Conservation (phyloP, 2,797 vertebrate species). For the Myiothlypis chrysogaster region DNA sequence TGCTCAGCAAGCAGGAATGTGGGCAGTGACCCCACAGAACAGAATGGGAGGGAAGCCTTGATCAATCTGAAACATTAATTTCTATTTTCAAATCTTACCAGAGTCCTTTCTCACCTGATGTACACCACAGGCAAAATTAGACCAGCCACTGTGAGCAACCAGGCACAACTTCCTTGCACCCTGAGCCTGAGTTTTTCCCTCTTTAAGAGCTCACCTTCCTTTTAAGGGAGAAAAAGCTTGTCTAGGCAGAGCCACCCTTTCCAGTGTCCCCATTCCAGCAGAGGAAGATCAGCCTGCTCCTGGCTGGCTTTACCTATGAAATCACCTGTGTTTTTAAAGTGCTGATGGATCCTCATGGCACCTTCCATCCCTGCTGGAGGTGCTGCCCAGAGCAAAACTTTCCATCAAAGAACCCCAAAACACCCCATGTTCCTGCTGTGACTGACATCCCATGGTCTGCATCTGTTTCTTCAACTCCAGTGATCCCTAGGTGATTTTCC, state of each 20-base stretch:
- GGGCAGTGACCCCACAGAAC: background rate
- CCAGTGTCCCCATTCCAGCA: background rate
- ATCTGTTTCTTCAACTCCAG: background rate
- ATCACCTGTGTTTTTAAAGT: background rate
- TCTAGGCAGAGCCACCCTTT: background rate
- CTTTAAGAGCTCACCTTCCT: background rate
- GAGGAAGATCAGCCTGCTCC: background rate
- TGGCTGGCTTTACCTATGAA: background rate
- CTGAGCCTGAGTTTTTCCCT: background rate
- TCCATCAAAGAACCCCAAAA: background rate
- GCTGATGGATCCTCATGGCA: background rate
- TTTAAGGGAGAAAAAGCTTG: background rate
- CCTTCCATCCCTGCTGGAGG: background rate
- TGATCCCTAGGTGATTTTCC: background rate
- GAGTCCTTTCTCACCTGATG: background rate
- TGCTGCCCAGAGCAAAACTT: background rate
- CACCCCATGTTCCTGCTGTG: fast-evolving
- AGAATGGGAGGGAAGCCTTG: background rate
- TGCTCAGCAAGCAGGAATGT: background rate
- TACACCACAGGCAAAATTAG: background rate
- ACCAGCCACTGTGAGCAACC: background rate
- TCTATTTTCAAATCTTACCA: background rate
- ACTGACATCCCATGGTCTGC: background rate
- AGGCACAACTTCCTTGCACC: background rate
- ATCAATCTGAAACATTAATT: background rate